These are phyloP conservation scores for Rhagologus leucostigma DNA, from an alignment of 2,113 vertebrate species.

Conservation along the genomic window DNA sequence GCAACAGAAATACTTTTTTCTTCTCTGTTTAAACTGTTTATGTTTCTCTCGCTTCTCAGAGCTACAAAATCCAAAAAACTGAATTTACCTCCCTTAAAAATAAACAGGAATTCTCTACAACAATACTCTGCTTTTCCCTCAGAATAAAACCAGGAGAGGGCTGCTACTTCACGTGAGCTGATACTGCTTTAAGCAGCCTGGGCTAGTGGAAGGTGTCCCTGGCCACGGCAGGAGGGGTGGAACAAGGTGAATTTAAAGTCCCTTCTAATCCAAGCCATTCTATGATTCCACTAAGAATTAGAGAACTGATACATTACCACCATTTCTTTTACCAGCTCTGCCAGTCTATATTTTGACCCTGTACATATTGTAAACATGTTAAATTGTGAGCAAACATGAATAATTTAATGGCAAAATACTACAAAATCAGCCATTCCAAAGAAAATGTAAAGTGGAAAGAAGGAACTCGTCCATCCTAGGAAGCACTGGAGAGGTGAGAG, in stretches of 20 bases:
- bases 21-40: background rate
- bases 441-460: background rate
- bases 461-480: background rate
- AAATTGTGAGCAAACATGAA: background rate
- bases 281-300: background rate
- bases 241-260: background rate
- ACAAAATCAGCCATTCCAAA: background rate
- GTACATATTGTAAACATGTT: background rate
- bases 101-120: background rate
- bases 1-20: background rate
- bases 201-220: background rate
- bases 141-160: background rate
- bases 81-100: background rate
- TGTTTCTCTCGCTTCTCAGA: background rate
- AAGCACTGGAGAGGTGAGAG: background rate
- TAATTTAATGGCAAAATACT: background rate
- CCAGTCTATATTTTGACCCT: background rate
- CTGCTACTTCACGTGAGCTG: background rate
- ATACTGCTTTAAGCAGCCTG: background rate
- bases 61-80: background rate
- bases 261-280: background rate
- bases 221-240: background rate
- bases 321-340: background rate
- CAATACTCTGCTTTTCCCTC: background rate
- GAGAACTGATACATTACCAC: background rate